Evolutionary conservation across 1,140 invertebrate genomes (phyloP).

Genomic region (Drosophila ogumai): DNA sequence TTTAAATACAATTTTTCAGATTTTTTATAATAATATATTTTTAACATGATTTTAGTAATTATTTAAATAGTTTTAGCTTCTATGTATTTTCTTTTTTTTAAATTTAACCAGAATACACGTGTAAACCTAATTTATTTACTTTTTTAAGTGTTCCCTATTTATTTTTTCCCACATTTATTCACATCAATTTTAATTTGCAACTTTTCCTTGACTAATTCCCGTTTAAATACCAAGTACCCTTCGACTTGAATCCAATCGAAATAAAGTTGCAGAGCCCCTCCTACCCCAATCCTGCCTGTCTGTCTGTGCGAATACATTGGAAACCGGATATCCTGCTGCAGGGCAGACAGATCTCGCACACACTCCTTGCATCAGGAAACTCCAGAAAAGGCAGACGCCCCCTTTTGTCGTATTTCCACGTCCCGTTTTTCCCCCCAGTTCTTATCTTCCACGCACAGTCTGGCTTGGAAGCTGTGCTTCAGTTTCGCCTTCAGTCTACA

Average conservation of each 20-base stretch:
- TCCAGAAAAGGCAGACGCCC: constrained; percentile 11
- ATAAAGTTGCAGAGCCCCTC: constrained; percentile 8
- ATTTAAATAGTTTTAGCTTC: too few relatives aligned
- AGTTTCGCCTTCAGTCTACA: constrained; percentile 12
- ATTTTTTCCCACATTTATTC: background rate
- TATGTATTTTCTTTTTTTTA: background rate
- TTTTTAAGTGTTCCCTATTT: background rate
- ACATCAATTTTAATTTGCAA: constrained; percentile 4
- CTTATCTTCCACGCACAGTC: constrained; percentile 72
- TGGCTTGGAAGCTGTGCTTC: constrained; percentile 19
- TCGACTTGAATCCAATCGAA: constrained; percentile 5
- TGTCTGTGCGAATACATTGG: constrained; percentile 62
- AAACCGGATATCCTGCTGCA: constrained; percentile 79
- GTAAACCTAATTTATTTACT: background rate
- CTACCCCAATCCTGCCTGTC: constrained; percentile 24
- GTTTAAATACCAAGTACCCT: constrained; percentile 7
- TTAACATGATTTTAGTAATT: background rate
- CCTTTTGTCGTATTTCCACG: constrained; percentile 14
- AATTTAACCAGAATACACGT: background rate
- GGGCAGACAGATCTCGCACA: constrained; percentile 52
- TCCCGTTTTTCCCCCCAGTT: constrained; percentile 20
- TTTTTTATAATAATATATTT: rapidly evolving
- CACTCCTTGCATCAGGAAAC: constrained; percentile 51
- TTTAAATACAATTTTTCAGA: too few relatives aligned
- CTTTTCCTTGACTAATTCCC: constrained; percentile 1